Conservation (phyloP, 2,888 invertebrate genomes). For the Melipona bicolor region DNA sequence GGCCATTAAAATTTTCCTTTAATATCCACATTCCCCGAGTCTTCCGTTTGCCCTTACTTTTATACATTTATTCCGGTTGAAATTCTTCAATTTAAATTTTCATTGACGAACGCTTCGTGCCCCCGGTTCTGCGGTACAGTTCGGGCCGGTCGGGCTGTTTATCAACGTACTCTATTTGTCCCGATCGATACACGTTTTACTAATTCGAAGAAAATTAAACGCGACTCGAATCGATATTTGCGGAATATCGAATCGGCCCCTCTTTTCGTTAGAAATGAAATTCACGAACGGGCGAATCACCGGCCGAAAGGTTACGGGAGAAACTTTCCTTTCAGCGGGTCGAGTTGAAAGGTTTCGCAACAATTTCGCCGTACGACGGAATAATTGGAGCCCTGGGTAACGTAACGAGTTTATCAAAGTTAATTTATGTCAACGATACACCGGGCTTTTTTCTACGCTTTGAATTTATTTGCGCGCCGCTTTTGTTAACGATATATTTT, state of each 20-base stretch:
- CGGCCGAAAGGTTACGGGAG: background rate
- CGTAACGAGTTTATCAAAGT: background rate
- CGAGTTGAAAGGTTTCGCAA: background rate
- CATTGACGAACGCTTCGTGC: background rate
- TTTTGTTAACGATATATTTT: background rate
- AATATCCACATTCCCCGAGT: background rate
- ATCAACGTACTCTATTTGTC: background rate
- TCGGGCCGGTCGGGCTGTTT: background rate
- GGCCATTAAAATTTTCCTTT: background rate
- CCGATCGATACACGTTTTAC: background rate
- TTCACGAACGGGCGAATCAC: constrained; percentile 7
- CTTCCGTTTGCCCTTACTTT: background rate
- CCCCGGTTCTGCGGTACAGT: background rate
- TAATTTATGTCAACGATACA: background rate
- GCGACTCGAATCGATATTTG: background rate
- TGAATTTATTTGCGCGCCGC: background rate
- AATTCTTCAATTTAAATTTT: background rate
- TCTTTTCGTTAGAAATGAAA: background rate
- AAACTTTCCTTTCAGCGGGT: constrained; percentile 3
- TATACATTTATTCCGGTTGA: background rate
- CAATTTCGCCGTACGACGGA: background rate
- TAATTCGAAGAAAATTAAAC: constrained; percentile 2
- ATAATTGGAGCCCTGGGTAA: background rate
- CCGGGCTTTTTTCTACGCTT: background rate
- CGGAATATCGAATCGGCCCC: background rate